Base-by-base conservation (phyloP, 2,797 vertebrate species). In the Neosilurus mollespiculum region DNA sequence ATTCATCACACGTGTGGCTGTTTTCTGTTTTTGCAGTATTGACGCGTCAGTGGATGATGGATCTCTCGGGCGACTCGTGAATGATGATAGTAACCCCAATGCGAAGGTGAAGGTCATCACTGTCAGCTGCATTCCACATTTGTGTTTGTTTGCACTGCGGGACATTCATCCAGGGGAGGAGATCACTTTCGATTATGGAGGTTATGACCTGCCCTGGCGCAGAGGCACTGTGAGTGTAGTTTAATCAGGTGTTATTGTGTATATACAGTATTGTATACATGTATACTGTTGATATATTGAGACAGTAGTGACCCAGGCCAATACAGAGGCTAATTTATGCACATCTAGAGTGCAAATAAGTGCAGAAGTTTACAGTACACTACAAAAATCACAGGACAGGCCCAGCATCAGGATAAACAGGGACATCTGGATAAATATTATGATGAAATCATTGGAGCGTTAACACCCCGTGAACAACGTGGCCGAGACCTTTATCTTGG, bases 81-180 rank as follows among this genome's bases (percentile, higher is more conserved):
- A 82, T 8, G 81, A 82, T 8, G 81, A 76, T 43, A 76, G 49
- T 43, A 66, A 66, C 24, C 81, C 81, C 12, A 82, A 82, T 14
- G 54, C 71, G 20, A 82, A 56, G 51, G 54, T 76, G 49, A 82
- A 82, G 37, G 24, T 82, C 15, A 65, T 76, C 61, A 34, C 51
- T 10, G 56, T 82, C 26, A n/a, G 22, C 37, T 9, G 34, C 24
- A 54, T 66, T 8, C 81, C 81, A 3, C 49, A 82, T 66, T 62
- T 82, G 22, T 82, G 81, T 15, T 66, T 82, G 43, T 75, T 82
- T 82, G 81, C 72, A 0, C 71, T 67, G 18, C 37, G 53, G 37
- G 64, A 80, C 59, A 66, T 86, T 88, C 71, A 82, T 51, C 61
- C 70, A n/a, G 81, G 72, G 8, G 71, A 82, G 43, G 81, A 82